Conservation (phyloP, 2,888 invertebrate genomes). For the Cyaniris semiargus region DNA sequence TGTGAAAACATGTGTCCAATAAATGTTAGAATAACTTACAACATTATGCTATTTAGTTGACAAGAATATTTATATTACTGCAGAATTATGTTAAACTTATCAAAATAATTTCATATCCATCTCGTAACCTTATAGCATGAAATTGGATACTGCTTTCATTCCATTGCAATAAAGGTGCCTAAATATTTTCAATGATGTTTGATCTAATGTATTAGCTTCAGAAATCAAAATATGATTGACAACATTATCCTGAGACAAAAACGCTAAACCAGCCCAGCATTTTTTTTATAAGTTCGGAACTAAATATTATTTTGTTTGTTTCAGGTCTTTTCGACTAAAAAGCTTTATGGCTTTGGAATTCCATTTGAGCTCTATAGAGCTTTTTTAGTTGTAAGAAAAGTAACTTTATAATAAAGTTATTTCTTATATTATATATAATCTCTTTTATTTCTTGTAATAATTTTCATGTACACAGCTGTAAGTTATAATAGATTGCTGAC, state of each 20-base stretch:
- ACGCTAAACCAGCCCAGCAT: too few species aligned
- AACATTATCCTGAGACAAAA: slow-evolving; percentile 53
- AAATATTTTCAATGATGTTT: slow-evolving; percentile 71
- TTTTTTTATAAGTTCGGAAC: not conserved
- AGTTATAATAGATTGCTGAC: too few species aligned
- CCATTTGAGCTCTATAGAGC: slow-evolving; percentile 72
- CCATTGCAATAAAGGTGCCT: not conserved
- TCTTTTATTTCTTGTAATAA: slow-evolving; percentile 38
- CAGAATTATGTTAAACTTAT: too few species aligned
- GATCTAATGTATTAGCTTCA: slow-evolving; percentile 81
- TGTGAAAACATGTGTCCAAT: not conserved
- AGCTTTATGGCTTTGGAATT: slow-evolving; percentile 70
- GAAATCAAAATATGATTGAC: slow-evolving; percentile 67
- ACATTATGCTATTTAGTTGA: too few species aligned
- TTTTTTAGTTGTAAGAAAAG: slow-evolving; percentile 72
- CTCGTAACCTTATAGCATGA: not conserved
- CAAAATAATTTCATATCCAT: too few species aligned
- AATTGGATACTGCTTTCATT: not conserved
- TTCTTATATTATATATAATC: slow-evolving; percentile 45
- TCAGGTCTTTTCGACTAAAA: slow-evolving; percentile 88
- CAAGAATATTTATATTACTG: too few species aligned
- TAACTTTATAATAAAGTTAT: slow-evolving; percentile 64
- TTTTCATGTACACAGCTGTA: not conserved
- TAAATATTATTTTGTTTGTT: slow-evolving; percentile 62
- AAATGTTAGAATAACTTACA: too few species aligned